Base-by-base conservation (phyloP, 2,797 vertebrate species). In the Acanthornis magna region DNA sequence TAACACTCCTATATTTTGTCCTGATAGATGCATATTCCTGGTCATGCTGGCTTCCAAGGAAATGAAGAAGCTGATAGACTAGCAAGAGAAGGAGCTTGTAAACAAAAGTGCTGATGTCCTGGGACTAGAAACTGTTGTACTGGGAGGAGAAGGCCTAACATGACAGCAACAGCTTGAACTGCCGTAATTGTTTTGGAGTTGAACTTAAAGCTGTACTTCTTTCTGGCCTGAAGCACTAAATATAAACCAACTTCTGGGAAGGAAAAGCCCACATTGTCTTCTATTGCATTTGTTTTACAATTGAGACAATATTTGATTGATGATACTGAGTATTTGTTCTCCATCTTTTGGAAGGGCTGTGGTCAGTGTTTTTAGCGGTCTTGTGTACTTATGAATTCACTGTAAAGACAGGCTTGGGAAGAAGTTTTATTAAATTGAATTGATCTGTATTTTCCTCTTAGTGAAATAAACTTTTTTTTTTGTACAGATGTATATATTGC, bases 1-100 rank as follows among this genome's bases (percentile, higher is more conserved):
- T 94, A 25, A 95, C 0, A 0, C 12, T 78, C 7, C 7, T 61
- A 0, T 47, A 11, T 93, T 88, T 93, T 96, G 26, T 73, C 18
- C 84, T 79, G 89, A 94, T 96, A 99, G 99, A 94, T 99, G 96
- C 99, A 99, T 27, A 84, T 99, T 74, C 99, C 99, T 0, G 99
- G 99, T 55, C 99, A 99, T 36, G 98, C 99, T 10, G 99, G 99
- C 6, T 99, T 98, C 95, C 78, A 6, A 58, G 99, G 99, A 90
- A 99, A 99, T 10, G 99, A 99, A 96, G 98, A 98, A 96, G 99
- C 99, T 1, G 99, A 99, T 96, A 97, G 98, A 43, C 97, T 99
- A 58, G 99, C 99, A 20, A 98, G 98, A 95, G 98, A 98, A 94
- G 99, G 99, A 78, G 99, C 99, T 1, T 92, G 53, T 30, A 99